Conservation (phyloP, 1,140 invertebrate genomes). For the Brachionus calyciflorus region DNA sequence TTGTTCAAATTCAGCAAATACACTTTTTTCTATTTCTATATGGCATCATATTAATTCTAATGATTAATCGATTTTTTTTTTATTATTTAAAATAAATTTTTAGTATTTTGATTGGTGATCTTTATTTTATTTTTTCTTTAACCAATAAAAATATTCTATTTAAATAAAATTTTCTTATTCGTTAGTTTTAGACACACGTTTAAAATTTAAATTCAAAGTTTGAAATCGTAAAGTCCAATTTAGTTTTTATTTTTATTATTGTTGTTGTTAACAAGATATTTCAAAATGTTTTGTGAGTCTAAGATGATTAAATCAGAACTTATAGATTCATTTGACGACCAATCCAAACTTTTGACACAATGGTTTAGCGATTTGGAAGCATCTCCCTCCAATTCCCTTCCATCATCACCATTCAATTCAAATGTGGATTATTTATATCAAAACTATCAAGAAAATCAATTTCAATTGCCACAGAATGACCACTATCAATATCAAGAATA, state of each 20-base stretch:
- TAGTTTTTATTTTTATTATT: background rate
- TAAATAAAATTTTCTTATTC: background rate
- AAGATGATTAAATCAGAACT: slow-evolving; percentile 16
- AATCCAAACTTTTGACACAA: background rate
- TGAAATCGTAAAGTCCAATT: background rate
- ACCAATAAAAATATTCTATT: background rate
- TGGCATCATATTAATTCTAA: background rate
- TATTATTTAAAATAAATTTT: background rate
- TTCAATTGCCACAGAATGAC: background rate
- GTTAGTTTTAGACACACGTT: slow-evolving; percentile 19
- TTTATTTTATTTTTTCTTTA: background rate
- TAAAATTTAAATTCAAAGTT: background rate
- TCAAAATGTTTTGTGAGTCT: slow-evolving; percentile 19
- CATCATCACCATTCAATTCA: slow-evolving; percentile 1
- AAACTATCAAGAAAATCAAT: background rate
- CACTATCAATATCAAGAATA: background rate
- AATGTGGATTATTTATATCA: background rate
- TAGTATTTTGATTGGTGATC: background rate
- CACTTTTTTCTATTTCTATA: background rate
- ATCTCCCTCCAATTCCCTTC: background rate
- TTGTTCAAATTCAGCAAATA: background rate
- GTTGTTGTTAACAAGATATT: background rate
- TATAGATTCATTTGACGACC: slow-evolving; percentile 18
- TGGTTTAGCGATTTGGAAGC: background rate
- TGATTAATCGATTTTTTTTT: background rate